Base-by-base conservation (phyloP, 2,888 invertebrate species). In the Mythimna lalbum region DNA sequence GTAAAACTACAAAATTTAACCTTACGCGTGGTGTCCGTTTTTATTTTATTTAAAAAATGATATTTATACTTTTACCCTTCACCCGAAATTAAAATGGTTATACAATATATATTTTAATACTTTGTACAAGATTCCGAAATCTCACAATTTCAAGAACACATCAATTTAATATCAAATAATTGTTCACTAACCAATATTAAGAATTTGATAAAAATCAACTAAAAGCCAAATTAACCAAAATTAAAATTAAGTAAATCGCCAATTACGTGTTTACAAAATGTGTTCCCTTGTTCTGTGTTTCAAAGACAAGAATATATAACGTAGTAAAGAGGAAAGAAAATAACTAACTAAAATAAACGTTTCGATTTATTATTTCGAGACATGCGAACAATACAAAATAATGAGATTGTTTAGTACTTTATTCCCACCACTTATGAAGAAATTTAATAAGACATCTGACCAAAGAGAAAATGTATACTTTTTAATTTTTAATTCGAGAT, bases 231-330 rank as follows among this genome's bases (percentile, higher is more conserved):
- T 21, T 66, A 81, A 68, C 36, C 72, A 72, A 66, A 69, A 17
- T 60, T 52, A 50, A 36, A 81, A 82, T 73, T 74, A 79, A 73
- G 78, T 82, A 84, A 63, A 72, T 64, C 50, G 82, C 79, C 84
- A 79, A 81, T 78, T 68, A 72, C 27, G 56, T 66, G 33, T n/a
- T 64, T 67, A 39, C 17, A 43, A 14, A 68, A 43, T 63, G 53
- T 65, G 49, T 72, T 63, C 62, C 39, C 81, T 43, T 36, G 52
- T 65, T 47, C 12, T 47, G 31, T 66, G n/a, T 52, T 31, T 55
- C 9, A 31, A 23, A 66, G 10, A 49, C 21, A 17, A 43, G 6
- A 56, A 39, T 55, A 23, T 27, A 39, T 36, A 61, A 33, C 14
- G 17, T 61, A 43, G 14, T 53, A 10, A 23, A 39, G 27, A n/a